These are phyloP conservation scores for Hololepta plana DNA, from an alignment of 2,888 invertebrate species.

Conservation along the genomic window DNA sequence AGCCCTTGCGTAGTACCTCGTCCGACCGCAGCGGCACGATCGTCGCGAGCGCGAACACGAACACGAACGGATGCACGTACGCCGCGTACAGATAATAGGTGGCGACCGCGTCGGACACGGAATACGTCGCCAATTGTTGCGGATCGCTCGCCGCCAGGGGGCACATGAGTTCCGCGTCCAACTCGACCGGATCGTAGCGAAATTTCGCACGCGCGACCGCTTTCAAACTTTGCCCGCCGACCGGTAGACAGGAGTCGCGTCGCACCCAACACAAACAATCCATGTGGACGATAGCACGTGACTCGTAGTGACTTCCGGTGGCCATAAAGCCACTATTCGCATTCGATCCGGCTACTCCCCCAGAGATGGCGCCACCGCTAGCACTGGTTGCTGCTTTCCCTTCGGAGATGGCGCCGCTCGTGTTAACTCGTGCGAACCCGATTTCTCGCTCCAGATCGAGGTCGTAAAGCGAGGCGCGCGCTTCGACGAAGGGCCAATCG, in stretches of 20 bases:
- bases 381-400: too few relatives aligned
- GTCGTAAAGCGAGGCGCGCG: slow-evolving; percentile 73
- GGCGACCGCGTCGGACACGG: slow-evolving; percentile 98
- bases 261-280: slow-evolving; percentile 96
- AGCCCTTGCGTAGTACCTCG: slow-evolving; percentile 61
- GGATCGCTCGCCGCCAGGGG: slow-evolving; percentile 90
- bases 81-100: slow-evolving; percentile 99
- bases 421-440: slow-evolving; percentile 58
- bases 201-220: slow-evolving; percentile 93
- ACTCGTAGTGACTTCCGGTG: slow-evolving; percentile 74
- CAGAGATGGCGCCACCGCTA: too few relatives aligned
- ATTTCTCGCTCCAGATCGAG: slow-evolving; percentile 86
- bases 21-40: slow-evolving; percentile 98
- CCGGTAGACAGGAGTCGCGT: slow-evolving; percentile 94
- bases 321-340: slow-evolving; percentile 63
- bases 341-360: slow-evolving; percentile 30
- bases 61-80: slow-evolving; percentile 97
- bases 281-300: slow-evolving; percentile 89
- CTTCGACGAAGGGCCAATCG: slow-evolving; percentile 98
- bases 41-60: slow-evolving; percentile 96
- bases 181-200: slow-evolving; percentile 92
- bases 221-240: slow-evolving; percentile 94
- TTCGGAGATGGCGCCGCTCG: too few relatives aligned
- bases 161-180: slow-evolving; percentile 99
- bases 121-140: slow-evolving; percentile 87